Evolutionary conservation across 2,113 vertebrate genomes (phyloP).

Genomic region (Macquaria australasica): DNA sequence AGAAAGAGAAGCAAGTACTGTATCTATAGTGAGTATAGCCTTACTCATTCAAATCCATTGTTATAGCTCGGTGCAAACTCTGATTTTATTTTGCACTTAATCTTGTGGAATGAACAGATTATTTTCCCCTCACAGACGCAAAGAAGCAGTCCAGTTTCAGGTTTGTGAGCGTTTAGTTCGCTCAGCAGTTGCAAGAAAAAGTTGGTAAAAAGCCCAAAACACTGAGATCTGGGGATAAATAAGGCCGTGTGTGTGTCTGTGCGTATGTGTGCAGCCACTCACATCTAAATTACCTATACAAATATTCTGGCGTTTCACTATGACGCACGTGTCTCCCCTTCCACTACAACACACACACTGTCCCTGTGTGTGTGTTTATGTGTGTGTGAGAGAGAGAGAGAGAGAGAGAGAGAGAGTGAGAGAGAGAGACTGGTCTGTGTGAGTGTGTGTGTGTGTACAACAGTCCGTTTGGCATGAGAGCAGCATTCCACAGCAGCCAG

Average conservation of each 20-base stretch:
- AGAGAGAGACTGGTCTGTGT: constrained; percentile 19
- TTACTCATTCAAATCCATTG: too few species aligned
- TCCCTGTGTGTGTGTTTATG: constrained; percentile 43
- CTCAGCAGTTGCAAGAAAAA: constrained; percentile 11
- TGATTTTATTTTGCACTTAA: constrained; percentile 3
- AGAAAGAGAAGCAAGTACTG: not conserved
- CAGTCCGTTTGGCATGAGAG: constrained; percentile 69
- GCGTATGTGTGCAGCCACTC: constrained; percentile 51
- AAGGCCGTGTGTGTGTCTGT: constrained; percentile 23
- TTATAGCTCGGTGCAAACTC: not conserved
- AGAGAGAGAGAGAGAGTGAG: not conserved
- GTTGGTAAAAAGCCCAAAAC: constrained; percentile 32
- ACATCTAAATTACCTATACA: constrained; percentile 77
- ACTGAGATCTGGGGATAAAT: constrained; percentile 34
- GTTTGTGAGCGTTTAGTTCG: constrained; percentile 16
- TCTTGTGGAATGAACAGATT: not conserved
- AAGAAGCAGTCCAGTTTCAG: not conserved
- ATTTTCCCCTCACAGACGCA: not conserved
- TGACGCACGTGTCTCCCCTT: constrained; percentile 80
- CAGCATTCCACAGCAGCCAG: constrained; percentile 82
- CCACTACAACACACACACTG: constrained; percentile 70
- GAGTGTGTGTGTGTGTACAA: constrained; percentile 69
- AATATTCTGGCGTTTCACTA: constrained; percentile 76
- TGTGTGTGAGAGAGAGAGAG: constrained; percentile 15
- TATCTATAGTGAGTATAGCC: not conserved